phyloP scores from a whole-genome alignment of 2,113 vertebrate species.

The Ageneiosus marmoratus region DNA sequence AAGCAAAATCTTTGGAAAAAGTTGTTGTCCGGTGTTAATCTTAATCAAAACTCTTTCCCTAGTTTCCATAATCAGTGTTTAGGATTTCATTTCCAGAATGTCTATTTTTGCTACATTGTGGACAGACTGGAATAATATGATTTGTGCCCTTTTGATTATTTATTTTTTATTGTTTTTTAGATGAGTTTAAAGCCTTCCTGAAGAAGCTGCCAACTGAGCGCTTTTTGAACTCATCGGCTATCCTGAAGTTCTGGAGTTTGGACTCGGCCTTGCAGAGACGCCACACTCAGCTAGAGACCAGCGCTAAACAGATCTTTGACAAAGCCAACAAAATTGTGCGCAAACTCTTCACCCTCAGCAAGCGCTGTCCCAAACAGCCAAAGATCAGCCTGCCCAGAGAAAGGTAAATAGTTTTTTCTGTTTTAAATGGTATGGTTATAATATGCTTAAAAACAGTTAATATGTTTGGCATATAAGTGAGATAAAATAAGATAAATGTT shows the following conservation, averaged over 20 bases:
- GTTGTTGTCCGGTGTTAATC: too few relatives aligned
- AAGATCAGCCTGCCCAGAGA: conserved; percentile 87
- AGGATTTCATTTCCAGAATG: background rate
- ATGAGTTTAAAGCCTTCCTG: conserved; percentile 90
- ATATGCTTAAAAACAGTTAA: background rate
- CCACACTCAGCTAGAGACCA: conserved; percentile 83
- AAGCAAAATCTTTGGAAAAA: too few relatives aligned
- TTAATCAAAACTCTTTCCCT: too few relatives aligned
- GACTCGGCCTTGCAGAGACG: conserved; percentile 85
- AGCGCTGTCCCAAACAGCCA: conserved; percentile 89
- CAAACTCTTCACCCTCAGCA: conserved; percentile 93
- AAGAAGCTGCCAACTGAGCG: conserved; percentile 84
- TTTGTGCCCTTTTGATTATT: conserved; percentile 2
- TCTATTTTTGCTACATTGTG: background rate
- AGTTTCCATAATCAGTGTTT: conserved; percentile 8
- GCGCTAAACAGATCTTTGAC: conserved; percentile 78
- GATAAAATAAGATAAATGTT: background rate
- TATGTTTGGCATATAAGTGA: background rate
- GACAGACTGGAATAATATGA: background rate
- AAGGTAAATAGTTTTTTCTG: conserved; percentile 73
- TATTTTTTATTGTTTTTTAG: conserved; percentile 64
- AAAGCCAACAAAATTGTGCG: conserved; percentile 87
- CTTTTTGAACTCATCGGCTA: conserved; percentile 86
- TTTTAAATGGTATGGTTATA: background rate
- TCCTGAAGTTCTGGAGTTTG: conserved; percentile 88